Evolutionary conservation across 35 echinoderm and acorn worm genomes (phyloP).

Genomic region (Apostichopus parvimensis): DNA sequence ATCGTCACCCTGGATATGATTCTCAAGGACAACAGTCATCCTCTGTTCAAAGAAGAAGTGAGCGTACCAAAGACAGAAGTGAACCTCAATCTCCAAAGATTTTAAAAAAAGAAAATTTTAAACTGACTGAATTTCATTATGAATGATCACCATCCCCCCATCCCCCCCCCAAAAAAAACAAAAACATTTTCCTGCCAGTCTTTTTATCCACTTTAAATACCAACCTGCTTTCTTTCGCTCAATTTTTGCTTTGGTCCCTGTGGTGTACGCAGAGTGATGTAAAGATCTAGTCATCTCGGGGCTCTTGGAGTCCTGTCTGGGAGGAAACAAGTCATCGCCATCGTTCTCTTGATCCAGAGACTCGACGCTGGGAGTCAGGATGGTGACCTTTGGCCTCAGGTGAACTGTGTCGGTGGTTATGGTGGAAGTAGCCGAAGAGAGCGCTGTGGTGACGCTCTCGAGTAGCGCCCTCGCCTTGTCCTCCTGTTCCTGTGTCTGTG

Average conservation of each 20-base stretch:
- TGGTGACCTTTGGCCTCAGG: constrained; percentile 59
- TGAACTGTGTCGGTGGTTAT: constrained; percentile 46
- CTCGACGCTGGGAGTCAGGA: constrained; percentile 52
- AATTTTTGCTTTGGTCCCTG: constrained; percentile 85
- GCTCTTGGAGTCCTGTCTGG: constrained; percentile 26
- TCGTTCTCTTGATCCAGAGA: constrained; percentile 52
- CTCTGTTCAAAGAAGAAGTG: too few species aligned
- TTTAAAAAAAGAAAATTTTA: too few species aligned
- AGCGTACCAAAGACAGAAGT: too few species aligned
- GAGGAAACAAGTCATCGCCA: neutral
- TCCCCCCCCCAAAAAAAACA: neutral
- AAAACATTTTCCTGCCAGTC: neutral
- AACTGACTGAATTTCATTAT: neutral
- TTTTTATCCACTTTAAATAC: neutral
- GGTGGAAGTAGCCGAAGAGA: constrained; percentile 61
- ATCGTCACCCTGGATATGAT: too few species aligned
- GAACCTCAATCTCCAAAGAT: too few species aligned
- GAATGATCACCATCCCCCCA: neutral
- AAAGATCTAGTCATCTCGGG: constrained; percentile 19
- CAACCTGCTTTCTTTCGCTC: constrained; percentile 86
- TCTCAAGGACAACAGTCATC: too few species aligned
- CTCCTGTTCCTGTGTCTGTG: constrained; percentile 89
- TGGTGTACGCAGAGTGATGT: constrained; percentile 59
- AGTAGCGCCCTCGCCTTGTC: constrained; percentile 69
- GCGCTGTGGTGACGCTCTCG: constrained; percentile 61